Evolutionary conservation across 2,888 invertebrate species (phyloP), one percentile per base, ranked within the genome.

Genomic region (Craniophora ligustri): DNA sequence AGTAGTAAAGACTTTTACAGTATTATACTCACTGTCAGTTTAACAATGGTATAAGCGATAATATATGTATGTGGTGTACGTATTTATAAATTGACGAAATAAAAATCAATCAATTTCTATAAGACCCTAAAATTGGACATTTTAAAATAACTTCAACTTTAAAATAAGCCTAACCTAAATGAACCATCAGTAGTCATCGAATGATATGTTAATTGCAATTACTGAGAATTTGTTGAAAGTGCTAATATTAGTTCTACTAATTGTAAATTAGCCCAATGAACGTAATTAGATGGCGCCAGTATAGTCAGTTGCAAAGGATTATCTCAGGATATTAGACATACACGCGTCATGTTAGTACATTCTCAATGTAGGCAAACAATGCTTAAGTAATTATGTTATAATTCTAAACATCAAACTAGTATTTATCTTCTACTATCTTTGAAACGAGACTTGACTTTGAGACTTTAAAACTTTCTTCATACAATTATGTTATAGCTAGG

Each of bases 221-320:
- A 58, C 40, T 46, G 40, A 21, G 35, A 38, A 56, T 56, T 67
- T 50, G 57, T 55, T 60, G 48, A 54, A 55, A 70, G 51, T 46
- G 55, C 41, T n/a, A n/a, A n/a, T n/a, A n/a, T 72, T 55, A 63
- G 54, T 39, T n/a, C n/a, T n/a, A n/a, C n/a, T n/a, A n/a, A 57
- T 51, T 55, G 46, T 49, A 42, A 36, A 69, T 68, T 50, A 60
- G 39, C 40, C 39, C 44, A 60, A 73, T 70, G 73, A 65, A 44
- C 53, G 47, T 48, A 50, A 72, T 70, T 54, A 56, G 45, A 54
- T 13, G 46, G 67, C 61, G 48, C 45, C 50, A 50, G 38, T 49
- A 41, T 31, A 31, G 30, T 19, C 35, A 48, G 41, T 47, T 36
- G 44, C 36, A 42, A 18, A 21, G 41, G 42, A 63, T 68, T 51